Evolutionary conservation across 2,113 vertebrate species (phyloP), one percentile per base, ranked within the genome.

Genomic region (Delphinapterus leucas): DNA sequence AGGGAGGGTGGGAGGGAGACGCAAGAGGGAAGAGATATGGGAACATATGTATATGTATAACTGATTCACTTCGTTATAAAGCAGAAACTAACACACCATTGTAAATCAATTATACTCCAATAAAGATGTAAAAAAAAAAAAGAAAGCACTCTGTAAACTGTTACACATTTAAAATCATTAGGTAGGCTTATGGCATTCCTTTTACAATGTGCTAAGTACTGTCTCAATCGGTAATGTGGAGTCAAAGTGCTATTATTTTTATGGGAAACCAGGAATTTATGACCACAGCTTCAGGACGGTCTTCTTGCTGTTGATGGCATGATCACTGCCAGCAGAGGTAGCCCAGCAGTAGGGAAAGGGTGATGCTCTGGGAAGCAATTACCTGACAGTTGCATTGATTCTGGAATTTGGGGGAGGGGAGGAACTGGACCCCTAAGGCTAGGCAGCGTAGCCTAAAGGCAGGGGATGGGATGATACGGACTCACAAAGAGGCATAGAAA

Each of bases 221-320:
- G 36, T 61, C 90, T 86, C 8, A 0, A 3, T 87, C 13, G 41
- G 23, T 21, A 21, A 47, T 2, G 63, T 68, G 83, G 61, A 6
- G 0, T 74, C 83, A 15, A 26, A 67, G 60, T 6, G 12, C 26
- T 60, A 61, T 49, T 44, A 26, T 68, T 65, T 94, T 77, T 90
- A 26, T 3, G 20, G 71, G 87, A 83, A 87, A 65, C 76, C 36
- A 31, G 88, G 61, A 44, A 83, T 88, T 12, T 11, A 8, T 0
- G 63, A 36, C 36, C 7, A 14, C 18, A 9, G 83, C 60, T 70
- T 88, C 61, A 90, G 79, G 67, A 28, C 1, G 0, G 25, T 41
- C 26, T 33, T 87, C 28, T 44, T 38, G 88, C n/a, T 11, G 18
- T 1, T 1, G 49, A 23, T 0, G 0, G 11, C 5, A 21, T 0